Percentiles rank a stretch among this genome's conserved stretches.
Conservation (phyloP, 2,888 invertebrate species). For the Andrena hattorfiana region DNA sequence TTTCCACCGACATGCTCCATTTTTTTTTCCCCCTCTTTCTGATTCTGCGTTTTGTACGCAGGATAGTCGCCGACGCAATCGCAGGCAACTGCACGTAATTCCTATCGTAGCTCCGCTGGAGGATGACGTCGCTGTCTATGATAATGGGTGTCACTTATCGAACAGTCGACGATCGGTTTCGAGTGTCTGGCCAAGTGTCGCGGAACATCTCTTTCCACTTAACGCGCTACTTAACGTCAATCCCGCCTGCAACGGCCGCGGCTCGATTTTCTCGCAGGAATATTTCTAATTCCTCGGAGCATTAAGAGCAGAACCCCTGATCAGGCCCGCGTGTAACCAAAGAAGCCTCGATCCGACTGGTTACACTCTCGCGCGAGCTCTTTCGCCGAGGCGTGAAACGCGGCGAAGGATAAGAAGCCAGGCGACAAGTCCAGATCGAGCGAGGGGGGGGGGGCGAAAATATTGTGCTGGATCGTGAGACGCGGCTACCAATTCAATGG, state of each 20-base stretch:
- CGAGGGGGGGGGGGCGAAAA: constrained; percentile 26
- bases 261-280: neutral
- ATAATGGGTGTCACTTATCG: neutral
- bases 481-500: constrained; percentile 56
- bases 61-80: neutral
- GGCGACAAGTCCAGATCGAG: constrained; percentile 31
- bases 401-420: neutral
- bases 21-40: neutral
- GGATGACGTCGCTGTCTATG: neutral
- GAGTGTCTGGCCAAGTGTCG: neutral
- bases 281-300: constrained; percentile 16
- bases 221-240: constrained; percentile 26
- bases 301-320: neutral
- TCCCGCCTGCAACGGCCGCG: neutral
- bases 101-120: neutral
- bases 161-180: constrained; percentile 7
- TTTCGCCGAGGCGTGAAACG: constrained; percentile 13
- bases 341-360: constrained; percentile 30
- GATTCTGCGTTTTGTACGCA: neutral
- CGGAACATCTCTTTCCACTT: constrained; percentile 9
- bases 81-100: neutral
- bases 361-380: constrained; percentile 8
- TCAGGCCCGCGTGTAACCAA: constrained; percentile 30
- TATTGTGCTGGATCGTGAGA: constrained; percentile 30
- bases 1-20: constrained; percentile 11